phyloP scores from a whole-genome alignment of 2,888 invertebrate species.

The Drosophila paracracens region DNA sequence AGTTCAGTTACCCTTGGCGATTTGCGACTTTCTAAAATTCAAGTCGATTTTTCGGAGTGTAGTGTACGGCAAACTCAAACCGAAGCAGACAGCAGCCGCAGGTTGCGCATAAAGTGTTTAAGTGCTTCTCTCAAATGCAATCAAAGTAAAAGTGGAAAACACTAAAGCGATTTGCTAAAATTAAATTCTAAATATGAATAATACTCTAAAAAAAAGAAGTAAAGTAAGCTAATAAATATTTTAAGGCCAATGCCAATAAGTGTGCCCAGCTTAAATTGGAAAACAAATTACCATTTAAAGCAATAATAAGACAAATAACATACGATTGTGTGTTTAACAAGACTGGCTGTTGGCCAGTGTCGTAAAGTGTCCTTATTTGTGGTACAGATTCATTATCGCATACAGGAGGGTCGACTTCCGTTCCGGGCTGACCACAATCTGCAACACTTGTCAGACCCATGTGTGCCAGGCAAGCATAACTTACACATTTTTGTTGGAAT shows the following conservation, averaged over 20 bases:
- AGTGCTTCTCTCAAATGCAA: slow-evolving; percentile 38
- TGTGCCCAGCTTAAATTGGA: background rate
- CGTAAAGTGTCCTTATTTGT: background rate
- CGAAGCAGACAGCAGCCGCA: slow-evolving; percentile 15
- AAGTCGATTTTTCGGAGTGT: background rate
- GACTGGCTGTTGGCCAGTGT: background rate
- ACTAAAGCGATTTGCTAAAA: slow-evolving; percentile 17
- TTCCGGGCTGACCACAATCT: slow-evolving; percentile 25
- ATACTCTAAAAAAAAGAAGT: background rate
- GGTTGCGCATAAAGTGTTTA: slow-evolving; percentile 26
- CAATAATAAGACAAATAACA: background rate
- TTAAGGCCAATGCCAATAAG: background rate
- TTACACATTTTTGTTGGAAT: slow-evolving; percentile 27
- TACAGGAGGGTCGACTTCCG: slow-evolving; percentile 5
- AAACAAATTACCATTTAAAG: background rate
- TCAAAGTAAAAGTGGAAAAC: slow-evolving; percentile 24
- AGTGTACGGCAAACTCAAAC: slow-evolving; percentile 5
- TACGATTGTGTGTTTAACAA: background rate
- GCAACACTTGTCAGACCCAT: slow-evolving; percentile 40
- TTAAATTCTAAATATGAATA: background rate
- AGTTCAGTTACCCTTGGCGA: background rate
- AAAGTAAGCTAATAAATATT: no score
- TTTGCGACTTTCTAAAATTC: background rate
- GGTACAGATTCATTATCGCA: background rate
- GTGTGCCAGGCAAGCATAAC: slow-evolving; percentile 7